Percentiles rank a stretch among this genome's conserved stretches.
Evolutionary conservation across 2,888 invertebrate genomes (phyloP).

Genomic region (Tanypteryx hageni): DNA sequence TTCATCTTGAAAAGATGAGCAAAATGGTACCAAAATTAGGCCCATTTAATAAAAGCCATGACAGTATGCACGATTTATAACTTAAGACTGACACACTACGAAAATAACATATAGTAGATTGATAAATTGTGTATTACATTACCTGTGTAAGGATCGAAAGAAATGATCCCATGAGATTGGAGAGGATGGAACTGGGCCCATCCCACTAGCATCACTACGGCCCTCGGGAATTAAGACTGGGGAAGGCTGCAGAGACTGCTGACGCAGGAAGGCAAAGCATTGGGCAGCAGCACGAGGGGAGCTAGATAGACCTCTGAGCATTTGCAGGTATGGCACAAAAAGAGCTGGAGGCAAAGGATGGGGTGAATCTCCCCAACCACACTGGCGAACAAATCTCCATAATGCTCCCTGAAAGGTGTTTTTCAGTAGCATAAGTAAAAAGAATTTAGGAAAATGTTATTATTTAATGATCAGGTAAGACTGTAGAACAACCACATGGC

Average conservation of each 20-base stretch:
- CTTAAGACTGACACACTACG: background rate
- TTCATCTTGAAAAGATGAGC: background rate
- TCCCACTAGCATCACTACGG: slow-evolving; percentile 71
- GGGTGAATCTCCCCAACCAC: slow-evolving; percentile 59
- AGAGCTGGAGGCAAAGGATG: slow-evolving; percentile 83
- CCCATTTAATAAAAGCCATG: background rate
- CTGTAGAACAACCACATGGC: no score
- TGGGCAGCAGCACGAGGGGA: slow-evolving; percentile 86
- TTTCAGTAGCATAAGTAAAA: background rate
- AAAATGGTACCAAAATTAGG: background rate
- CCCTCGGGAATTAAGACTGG: slow-evolving; percentile 74
- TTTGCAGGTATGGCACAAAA: slow-evolving; percentile 91
- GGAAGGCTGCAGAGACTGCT: slow-evolving; percentile 70
- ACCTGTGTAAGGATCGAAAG: slow-evolving; percentile 83
- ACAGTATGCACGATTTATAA: background rate
- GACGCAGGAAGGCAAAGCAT: slow-evolving; percentile 87
- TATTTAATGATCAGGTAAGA: no score
- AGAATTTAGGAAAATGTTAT: slow-evolving; percentile 14
- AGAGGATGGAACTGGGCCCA: slow-evolving; percentile 75
- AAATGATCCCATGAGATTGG: slow-evolving; percentile 90
- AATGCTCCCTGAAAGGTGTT: slow-evolving; percentile 81
- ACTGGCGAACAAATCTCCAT: slow-evolving; percentile 79
- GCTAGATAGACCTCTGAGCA: slow-evolving; percentile 89
- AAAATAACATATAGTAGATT: background rate
- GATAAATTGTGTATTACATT: slow-evolving; percentile 73